Conservation (phyloP, 2,888 invertebrate genomes). For the Stenodema calcarata region DNA sequence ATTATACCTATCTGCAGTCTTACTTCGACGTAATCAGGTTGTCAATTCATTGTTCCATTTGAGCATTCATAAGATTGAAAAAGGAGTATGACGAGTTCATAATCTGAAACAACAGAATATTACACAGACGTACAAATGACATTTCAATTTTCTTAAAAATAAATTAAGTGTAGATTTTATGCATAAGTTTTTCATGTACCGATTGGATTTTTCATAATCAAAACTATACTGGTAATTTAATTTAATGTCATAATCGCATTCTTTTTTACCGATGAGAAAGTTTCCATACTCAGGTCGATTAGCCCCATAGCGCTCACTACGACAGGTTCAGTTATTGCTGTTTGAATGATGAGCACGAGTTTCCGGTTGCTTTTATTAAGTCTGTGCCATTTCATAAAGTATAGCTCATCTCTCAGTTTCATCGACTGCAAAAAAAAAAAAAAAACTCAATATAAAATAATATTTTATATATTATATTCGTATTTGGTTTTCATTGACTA, state of each 20-base stretch:
- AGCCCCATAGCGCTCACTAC: background rate
- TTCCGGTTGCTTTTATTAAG: background rate
- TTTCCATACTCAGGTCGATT: background rate
- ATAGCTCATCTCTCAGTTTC: background rate
- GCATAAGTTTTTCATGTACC: too few relatives aligned
- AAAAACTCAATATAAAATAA: too few relatives aligned
- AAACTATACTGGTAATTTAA: too few relatives aligned
- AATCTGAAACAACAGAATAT: background rate
- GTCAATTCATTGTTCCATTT: too few relatives aligned
- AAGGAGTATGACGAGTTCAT: background rate
- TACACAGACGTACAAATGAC: background rate
- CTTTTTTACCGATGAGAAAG: background rate
- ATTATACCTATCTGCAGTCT: too few relatives aligned
- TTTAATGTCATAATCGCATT: too few relatives aligned
- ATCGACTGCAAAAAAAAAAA: background rate
- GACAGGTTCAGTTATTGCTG: background rate
- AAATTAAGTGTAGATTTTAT: too few relatives aligned
- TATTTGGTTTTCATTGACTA: too few relatives aligned
- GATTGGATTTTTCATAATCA: too few relatives aligned
- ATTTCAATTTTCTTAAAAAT: too few relatives aligned
- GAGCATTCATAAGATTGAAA: background rate
- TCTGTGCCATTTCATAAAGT: background rate
- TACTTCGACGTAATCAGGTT: too few relatives aligned
- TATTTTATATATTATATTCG: too few relatives aligned
- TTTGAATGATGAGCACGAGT: background rate